These are phyloP conservation scores for Caenorhabditis wallacei DNA, from an alignment of 2,888 invertebrate species.

Conservation along the genomic window DNA sequence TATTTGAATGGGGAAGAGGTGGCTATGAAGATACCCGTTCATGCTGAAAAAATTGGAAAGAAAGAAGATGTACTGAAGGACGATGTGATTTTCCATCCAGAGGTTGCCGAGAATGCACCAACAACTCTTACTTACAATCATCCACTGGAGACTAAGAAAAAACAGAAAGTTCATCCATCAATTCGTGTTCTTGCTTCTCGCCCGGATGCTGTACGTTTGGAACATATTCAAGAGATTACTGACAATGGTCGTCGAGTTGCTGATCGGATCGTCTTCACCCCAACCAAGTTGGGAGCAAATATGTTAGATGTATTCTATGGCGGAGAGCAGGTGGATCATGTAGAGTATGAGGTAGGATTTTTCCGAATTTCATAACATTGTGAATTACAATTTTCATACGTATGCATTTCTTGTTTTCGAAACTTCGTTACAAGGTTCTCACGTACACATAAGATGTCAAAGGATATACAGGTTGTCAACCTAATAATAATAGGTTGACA, in stretches of 20 bases:
- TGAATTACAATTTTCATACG: too few relatives aligned
- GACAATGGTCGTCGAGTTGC: slow-evolving; percentile 43
- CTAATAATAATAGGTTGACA: too few relatives aligned
- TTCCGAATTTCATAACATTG: too few relatives aligned
- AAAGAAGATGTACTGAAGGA: slow-evolving; percentile 49
- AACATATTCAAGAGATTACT: slow-evolving; percentile 43
- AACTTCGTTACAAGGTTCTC: too few relatives aligned
- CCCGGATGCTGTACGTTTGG: slow-evolving; percentile 59
- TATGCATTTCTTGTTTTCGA: too few relatives aligned
- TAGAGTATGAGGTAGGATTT: slow-evolving; percentile 67
- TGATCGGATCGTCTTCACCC: slow-evolving; percentile 49
- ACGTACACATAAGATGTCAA: too few relatives aligned
- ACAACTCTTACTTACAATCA: slow-evolving; percentile 35
- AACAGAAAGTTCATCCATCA: slow-evolving; percentile 29
- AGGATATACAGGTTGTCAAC: too few relatives aligned
- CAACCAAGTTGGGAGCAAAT: slow-evolving; percentile 63
- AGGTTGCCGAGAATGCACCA: slow-evolving; percentile 37
- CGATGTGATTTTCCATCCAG: slow-evolving; percentile 22
- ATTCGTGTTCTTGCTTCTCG: slow-evolving; percentile 47
- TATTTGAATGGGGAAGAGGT: slow-evolving; percentile 64
- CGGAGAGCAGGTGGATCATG: slow-evolving; percentile 65
- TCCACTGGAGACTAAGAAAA: slow-evolving; percentile 45
- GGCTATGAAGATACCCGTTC: slow-evolving; percentile 26
- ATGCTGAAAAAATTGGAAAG: slow-evolving; percentile 55
- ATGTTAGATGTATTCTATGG: slow-evolving; percentile 62